Base-by-base conservation (phyloP, 1,140 invertebrate species). In the Ganaspis sp. region DNA sequence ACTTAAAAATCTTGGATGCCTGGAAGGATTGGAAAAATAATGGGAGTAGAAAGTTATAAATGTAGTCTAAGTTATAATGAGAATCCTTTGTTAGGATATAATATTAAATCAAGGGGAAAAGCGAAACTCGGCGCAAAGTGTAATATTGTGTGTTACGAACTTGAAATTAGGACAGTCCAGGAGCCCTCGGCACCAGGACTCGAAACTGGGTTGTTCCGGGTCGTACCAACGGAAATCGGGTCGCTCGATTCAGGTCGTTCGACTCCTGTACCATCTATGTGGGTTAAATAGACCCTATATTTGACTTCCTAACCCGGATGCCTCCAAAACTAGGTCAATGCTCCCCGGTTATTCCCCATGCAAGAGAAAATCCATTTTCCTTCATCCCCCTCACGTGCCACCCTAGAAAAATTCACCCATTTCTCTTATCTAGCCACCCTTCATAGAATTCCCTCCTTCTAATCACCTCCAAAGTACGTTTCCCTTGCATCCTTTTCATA, bases 211-310 rank as follows among this genome's bases (percentile, higher is more conserved):
- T 82, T 84, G 83, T 83, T 79, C 84, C 87, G 86, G 86, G 81
- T 84, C 75, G 79, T 84, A 84, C 79, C 80, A 79, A 81, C 74
- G 73, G 81, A 84, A 91, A 91, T 89, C 83, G 73, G 89, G 89
- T 87, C 89, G 89, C 87, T 91, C 90, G 88, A 90, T 91, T 88
- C 85, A 90, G 90, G 89, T 84, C 86, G 78, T 64, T 72, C 73
- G 75, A 74, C 74, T 74, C 69, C 76, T 78, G 75, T 81, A 74
- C 71, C 71, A 73, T 73, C 83, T 77, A 70, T 79, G 76, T 80
- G 82, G 70, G 81, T 80, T 87, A 64, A 64, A 34, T 64, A 64
- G 84, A 86, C 84, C 85, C 85, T 84, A 80, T 79, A 70, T 84
- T 82, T 84, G 83, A 85, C 83, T 86, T 73, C 81, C 84, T 89